Base-by-base conservation (phyloP, 2,888 invertebrate species). In the Drosophila emarginata region DNA sequence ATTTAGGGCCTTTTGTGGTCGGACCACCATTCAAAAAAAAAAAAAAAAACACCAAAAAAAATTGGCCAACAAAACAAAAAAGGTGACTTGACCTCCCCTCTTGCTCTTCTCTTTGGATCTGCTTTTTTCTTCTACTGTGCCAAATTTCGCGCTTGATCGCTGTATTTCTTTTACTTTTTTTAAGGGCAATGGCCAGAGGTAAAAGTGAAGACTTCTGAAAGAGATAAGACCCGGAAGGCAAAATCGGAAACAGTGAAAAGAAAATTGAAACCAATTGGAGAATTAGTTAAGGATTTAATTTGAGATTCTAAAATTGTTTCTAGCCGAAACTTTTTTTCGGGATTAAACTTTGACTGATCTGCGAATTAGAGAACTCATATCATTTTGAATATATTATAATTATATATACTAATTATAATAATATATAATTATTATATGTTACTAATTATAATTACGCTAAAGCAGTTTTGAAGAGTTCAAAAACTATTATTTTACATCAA, bases 1-100 rank as follows among this genome's bases (percentile, higher is more conserved):
- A 79, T 80, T 79, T 80, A 85, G 84, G 82, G 82, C 76, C 78
- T 71, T 81, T 87, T 86, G 79, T 83, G 84, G 45, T 45, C 45
- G 45, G 45, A 18, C 68, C 65, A 65, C 52, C 64, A 57, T 39
- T 53, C 40, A 14, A 57, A 60, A 61, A 61, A 63, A 59, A 64
- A n/a, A n/a, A n/a, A n/a, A n/a, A n/a, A n/a, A n/a, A n/a, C n/a
- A n/a, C n/a, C 59, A 67, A 64, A 54, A 37, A 67, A 53, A 53
- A 14, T 74, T 70, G 78, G 74, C 58, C 40, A 69, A 72, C 67
- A 65, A 69, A 71, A 67, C 74, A 67, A 54, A 67, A 70, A 57
- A 61, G 63, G 65, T 60, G 60, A 52, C 62, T 39, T 74, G 68
- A 59, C 66, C 64, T 63, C 56, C 45, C 59, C 56, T 53, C 56